A percentile compares a stretch with the other conserved stretches of the same genome.
phyloP scores from a whole-genome alignment of 64 coral and sea anemone species.

The Hydrozoanthus tunicans region DNA sequence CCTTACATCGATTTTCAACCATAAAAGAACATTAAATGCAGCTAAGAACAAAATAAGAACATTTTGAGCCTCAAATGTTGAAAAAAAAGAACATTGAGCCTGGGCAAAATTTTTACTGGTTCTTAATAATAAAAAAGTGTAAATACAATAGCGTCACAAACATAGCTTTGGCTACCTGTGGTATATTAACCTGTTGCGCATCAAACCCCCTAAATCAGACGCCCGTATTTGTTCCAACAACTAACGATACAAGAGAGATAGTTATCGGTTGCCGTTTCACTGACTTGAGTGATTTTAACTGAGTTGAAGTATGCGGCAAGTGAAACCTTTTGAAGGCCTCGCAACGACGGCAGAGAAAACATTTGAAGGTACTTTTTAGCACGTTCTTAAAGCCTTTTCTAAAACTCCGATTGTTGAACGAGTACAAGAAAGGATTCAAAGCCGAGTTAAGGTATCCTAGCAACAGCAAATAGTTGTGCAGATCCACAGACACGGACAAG shows the following conservation, averaged over 20 bases:
- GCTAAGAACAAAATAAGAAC: too few relatives aligned
- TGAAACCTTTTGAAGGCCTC: not conserved
- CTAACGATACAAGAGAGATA: constrained; percentile 8
- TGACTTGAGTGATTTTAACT: not conserved
- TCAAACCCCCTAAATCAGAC: not conserved
- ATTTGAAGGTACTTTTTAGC: constrained; percentile 2
- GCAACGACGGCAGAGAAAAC: not conserved
- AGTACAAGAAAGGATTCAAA: constrained; percentile 42
- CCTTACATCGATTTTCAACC: too few relatives aligned
- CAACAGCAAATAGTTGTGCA: not conserved
- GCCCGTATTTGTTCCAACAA: constrained; percentile 1
- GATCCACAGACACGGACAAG: not conserved
- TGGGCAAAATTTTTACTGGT: too few relatives aligned
- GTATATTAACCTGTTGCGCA: too few relatives aligned
- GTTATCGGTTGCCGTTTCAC: not conserved
- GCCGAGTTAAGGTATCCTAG: constrained; percentile 39
- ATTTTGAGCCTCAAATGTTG: too few relatives aligned
- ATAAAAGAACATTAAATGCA: too few relatives aligned
- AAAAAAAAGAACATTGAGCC: too few relatives aligned
- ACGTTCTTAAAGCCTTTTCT: constrained; percentile 1
- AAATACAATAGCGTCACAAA: too few relatives aligned
- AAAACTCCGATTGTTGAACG: constrained; percentile 47
- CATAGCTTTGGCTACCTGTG: too few relatives aligned
- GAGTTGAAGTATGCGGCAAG: constrained; percentile 1
- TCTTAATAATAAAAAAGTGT: too few relatives aligned